Evolutionary conservation across 2,797 vertebrate species (phyloP).

Genomic region (Acomys russatus): DNA sequence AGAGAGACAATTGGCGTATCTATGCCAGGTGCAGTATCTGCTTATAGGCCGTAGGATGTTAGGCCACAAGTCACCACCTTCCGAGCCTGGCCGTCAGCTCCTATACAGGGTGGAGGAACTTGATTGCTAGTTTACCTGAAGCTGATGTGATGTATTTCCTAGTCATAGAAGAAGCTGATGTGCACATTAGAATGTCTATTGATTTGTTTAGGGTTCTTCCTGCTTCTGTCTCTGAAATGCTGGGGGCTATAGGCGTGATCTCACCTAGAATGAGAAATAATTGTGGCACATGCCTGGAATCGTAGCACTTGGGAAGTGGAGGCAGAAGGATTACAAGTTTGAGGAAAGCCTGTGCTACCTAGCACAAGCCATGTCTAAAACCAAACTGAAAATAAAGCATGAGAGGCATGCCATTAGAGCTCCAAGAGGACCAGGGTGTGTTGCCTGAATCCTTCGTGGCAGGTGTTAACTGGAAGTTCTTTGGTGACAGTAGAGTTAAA

Average conservation of each 20-base stretch:
- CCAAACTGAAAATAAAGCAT: background rate
- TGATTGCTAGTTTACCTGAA: background rate
- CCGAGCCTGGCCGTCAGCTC: background rate
- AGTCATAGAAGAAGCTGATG: background rate
- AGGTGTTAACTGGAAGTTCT: constrained; percentile 1
- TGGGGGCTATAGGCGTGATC: background rate
- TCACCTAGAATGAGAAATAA: constrained; percentile 16
- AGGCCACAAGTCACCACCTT: background rate
- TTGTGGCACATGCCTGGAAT: background rate
- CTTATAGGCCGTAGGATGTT: background rate
- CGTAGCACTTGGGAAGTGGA: background rate
- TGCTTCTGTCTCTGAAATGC: background rate
- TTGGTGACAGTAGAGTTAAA: constrained; percentile 22
- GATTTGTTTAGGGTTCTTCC: background rate
- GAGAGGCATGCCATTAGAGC: background rate
- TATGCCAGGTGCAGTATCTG: background rate
- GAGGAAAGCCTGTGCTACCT: background rate
- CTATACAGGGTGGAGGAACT: constrained; percentile 12
- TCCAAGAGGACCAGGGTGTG: constrained; percentile 32
- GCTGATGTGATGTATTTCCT: constrained; percentile 18
- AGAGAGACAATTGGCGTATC: background rate
- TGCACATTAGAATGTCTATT: background rate
- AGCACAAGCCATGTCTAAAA: background rate
- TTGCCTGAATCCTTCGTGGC: background rate
- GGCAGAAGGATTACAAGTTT: background rate